These are phyloP conservation scores for Aythya baeri DNA, from an alignment of 2,113 vertebrate genomes.

Conservation along the genomic window DNA sequence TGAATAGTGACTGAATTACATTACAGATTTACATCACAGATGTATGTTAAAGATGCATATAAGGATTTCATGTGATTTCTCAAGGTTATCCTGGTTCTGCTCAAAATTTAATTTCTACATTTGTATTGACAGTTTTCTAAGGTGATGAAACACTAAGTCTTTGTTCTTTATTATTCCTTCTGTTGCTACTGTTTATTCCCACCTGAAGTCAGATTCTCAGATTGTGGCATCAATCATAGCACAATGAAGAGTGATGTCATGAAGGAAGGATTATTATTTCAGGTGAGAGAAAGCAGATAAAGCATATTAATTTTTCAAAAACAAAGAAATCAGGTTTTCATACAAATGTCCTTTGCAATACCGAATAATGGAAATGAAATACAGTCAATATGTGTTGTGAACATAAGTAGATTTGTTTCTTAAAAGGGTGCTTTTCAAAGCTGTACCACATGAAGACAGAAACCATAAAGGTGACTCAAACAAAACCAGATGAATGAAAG, in stretches of 20 bases:
- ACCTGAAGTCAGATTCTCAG: background rate
- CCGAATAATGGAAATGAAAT: background rate
- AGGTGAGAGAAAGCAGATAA: background rate
- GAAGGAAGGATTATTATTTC: conserved; percentile 21
- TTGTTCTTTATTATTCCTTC: background rate
- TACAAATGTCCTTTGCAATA: background rate
- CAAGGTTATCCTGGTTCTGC: background rate
- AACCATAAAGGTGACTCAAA: background rate
- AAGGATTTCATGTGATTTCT: background rate
- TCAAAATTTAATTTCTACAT: background rate
- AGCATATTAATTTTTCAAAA: conserved; percentile 45
- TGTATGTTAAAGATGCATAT: background rate
- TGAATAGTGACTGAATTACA: background rate
- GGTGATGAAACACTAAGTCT: background rate
- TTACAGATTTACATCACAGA: background rate
- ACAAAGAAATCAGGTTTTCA: background rate
- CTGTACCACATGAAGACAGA: background rate
- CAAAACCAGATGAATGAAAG: background rate
- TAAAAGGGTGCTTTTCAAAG: background rate
- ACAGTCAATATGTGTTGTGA: background rate
- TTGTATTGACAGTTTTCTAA: background rate
- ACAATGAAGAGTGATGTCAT: conserved; percentile 22
- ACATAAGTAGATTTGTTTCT: background rate
- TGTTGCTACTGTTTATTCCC: conserved; percentile 23
- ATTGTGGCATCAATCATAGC: conserved; percentile 4